Evolutionary conservation across 2,113 vertebrate species (phyloP).

Genomic region (Seriola quinqueradiata): DNA sequence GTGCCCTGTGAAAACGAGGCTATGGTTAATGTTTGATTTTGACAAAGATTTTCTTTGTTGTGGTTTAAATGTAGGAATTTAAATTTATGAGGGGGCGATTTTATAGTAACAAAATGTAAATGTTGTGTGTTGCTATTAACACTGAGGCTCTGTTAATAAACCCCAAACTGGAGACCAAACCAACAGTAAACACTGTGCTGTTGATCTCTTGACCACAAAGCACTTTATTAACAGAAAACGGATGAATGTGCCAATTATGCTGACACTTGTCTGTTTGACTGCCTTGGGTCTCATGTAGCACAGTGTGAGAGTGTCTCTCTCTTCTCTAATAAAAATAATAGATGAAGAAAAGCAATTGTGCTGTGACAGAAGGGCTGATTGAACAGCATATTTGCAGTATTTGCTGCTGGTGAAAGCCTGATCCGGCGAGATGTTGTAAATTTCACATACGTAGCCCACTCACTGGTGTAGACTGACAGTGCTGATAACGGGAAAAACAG

Average conservation of each 20-base stretch:
- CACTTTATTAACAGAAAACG: constrained; percentile 55
- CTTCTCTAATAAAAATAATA: constrained; percentile 40
- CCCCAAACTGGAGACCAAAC: not conserved
- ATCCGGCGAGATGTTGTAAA: constrained; percentile 62
- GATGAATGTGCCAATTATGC: constrained; percentile 70
- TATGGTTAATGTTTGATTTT: not conserved
- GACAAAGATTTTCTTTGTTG: not conserved
- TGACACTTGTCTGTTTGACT: constrained; percentile 49
- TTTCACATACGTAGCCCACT: constrained; percentile 59
- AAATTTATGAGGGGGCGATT: not conserved
- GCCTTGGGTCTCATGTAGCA: constrained; percentile 29
- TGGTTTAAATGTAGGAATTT: not conserved
- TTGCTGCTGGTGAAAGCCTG: constrained; percentile 45
- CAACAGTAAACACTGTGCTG: constrained; percentile 21
- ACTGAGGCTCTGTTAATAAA: constrained; percentile 16
- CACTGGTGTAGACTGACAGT: constrained; percentile 65
- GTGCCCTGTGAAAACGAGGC: not conserved
- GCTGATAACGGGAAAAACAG: constrained; percentile 69
- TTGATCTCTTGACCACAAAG: constrained; percentile 53
- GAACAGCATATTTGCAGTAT: constrained; percentile 62
- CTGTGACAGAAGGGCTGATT: constrained; percentile 35
- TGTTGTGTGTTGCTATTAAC: not conserved
- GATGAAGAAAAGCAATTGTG: constrained; percentile 27
- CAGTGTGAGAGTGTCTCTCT: constrained; percentile 26
- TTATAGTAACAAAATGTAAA: no score